Conservation (phyloP, 2,113 vertebrate species). For the Silurus asotus region DNA sequence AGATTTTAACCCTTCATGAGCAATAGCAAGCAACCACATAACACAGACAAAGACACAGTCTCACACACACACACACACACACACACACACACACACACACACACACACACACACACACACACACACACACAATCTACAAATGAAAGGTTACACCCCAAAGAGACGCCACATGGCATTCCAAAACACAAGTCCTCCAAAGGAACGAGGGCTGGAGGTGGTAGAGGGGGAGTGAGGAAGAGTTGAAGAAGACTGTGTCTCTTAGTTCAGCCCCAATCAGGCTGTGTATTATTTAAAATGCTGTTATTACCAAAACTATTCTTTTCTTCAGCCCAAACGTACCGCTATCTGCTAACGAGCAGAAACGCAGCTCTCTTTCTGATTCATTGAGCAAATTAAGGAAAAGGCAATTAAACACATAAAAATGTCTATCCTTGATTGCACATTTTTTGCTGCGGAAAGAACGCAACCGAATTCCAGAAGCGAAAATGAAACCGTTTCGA, state of each 20-base stretch:
- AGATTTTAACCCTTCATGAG: slow-evolving; percentile 82
- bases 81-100: background rate
- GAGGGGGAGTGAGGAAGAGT: slow-evolving; percentile 18
- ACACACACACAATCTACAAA: background rate
- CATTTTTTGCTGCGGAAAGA: background rate
- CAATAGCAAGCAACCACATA: slow-evolving; percentile 44
- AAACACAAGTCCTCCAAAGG: slow-evolving; percentile 53
- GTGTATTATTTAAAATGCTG: background rate
- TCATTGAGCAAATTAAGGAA: background rate
- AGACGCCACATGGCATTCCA: slow-evolving; percentile 64
- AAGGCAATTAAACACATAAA: background rate
- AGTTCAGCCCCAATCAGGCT: background rate
- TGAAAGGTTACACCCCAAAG: slow-evolving; percentile 23
- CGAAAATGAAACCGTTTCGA: background rate
- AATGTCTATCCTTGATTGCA: background rate
- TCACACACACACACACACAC: background rate
- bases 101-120: background rate
- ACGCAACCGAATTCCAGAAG: background rate
- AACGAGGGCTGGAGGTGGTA: background rate
- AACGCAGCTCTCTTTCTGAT: background rate
- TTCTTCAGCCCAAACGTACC: background rate
- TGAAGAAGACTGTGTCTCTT: slow-evolving; percentile 19
- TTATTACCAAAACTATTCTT: background rate
- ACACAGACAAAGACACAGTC: background rate
- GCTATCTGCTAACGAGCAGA: background rate